phyloP scores from a whole-genome alignment of 2,797 vertebrate genomes.

The Masticophis lateralis region DNA sequence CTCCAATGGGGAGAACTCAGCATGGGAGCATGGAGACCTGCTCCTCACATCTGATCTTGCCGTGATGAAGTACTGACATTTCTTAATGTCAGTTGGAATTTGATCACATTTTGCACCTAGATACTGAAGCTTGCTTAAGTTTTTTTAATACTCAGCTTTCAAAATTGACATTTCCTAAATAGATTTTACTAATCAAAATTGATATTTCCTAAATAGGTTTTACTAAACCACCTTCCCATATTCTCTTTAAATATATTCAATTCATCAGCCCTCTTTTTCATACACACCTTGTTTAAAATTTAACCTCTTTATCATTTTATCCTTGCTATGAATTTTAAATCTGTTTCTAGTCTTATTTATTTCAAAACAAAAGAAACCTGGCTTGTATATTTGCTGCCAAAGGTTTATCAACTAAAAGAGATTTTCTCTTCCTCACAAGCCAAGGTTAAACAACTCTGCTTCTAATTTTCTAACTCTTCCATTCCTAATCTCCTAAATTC shows the following conservation, averaged over 20 bases:
- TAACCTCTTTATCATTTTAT: neutral
- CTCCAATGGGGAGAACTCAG: too few relatives aligned
- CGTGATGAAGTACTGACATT: neutral
- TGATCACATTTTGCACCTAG: neutral
- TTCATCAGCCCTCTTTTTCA: neutral
- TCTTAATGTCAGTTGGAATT: neutral
- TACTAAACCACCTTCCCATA: neutral
- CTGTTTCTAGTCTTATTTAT: neutral
- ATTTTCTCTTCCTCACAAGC: neutral
- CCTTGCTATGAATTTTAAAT: neutral
- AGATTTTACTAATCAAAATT: neutral
- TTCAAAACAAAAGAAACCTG: neutral
- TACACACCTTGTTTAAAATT: neutral
- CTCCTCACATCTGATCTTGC: too few relatives aligned
- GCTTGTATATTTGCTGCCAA: neutral
- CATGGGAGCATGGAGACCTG: too few relatives aligned
- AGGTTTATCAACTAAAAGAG: neutral
- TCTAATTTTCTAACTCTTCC: neutral
- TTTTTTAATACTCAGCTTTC: neutral
- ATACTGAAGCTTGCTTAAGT: neutral
- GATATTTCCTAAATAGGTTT: neutral
- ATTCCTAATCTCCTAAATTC: neutral
- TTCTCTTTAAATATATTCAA: neutral
- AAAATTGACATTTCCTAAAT: neutral
- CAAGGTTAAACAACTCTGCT: neutral